Evolutionary conservation across 1,140 invertebrate genomes (phyloP), one percentile per base, ranked within the genome.

Genomic region (Chrysomallon squamiferum): DNA sequence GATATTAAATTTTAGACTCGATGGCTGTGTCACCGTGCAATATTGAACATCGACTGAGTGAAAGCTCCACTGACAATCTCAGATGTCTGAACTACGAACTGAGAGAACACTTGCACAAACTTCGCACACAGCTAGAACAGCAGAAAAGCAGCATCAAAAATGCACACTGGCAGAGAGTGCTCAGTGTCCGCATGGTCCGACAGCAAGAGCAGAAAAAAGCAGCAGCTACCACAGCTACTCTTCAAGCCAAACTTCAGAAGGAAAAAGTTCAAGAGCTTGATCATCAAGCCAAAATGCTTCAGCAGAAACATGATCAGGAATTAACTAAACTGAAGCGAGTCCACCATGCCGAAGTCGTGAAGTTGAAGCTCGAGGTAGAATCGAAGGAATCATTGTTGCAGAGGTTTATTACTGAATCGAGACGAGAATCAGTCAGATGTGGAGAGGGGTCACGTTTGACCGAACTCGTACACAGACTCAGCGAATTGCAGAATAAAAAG

Each of bases 291-390:
- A 65, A 68, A 25, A 29, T 38, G 2, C 47, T 76, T 13, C 59
- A 43, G 9, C 22, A 52, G 27, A 71, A 68, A 29, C 60, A 63
- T 59, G 74, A 76, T 25, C 35, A 32, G 15, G 74, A 76, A 6
- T 65, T 74, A 18, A 54, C 63, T 25, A 71, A 63, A 45, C 29
- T 63, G 2, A 20, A 32, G 11, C 68, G 70, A 35, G 64, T 66
- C 52, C 72, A 72, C 47, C 72, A 74, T 11, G 50, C 70, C 1
- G 75, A 76, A 47, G 68, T 74, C 60, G 54, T 27, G 35, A 75
- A 73, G 62, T 43, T 75, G 18, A 43, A 56, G 35, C 41, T 65
- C 30, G 69, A 76, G 27, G 33, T 72, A n/a, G 62, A 72, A 7
- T 25, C 45, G 13, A 76, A 76, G 60, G 69, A 74, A 18, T 13